Evolutionary conservation across 1,140 invertebrate genomes (phyloP), one percentile per base, ranked within the genome.

Genomic region (Parasteatoda tepidariorum): DNA sequence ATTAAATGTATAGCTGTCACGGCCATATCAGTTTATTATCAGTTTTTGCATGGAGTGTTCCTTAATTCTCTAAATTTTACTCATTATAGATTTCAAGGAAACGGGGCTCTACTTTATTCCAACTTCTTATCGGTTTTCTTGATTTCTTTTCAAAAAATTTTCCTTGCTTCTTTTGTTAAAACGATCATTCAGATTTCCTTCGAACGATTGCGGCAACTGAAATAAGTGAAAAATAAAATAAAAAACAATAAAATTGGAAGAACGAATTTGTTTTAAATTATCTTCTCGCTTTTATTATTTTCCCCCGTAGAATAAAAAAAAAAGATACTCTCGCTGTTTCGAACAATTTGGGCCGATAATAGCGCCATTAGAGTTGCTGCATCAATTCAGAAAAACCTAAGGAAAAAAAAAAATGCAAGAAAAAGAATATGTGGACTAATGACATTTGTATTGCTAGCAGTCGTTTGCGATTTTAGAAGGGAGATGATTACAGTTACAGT

Each of bases 301-400:
- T 64, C 26, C 24, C 9, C 38, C 38, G 38, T 48, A 4, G 38
- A 48, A 48, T 13, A 13, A 26, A 24, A 24, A 30, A 33, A 64
- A 64, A 64, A 64, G 26, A 64, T n/a, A 64, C n/a, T 64, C n/a
- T 64, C 28, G 61, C 28, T 64, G 24, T 33, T 64, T 13, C 26
- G 61, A 64, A 64, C 26, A 64, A 64, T 64, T 64, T 64, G 61
- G 61, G n/a, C 61, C 61, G 61, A 64, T 64, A 64, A 64, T 64
- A 64, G 61, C 26, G 30, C 61, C 61, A 64, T 64, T 64, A 64
- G 61, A 64, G 26, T 48, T 13, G 18, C 28, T 30, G 61, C 61
- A 22, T 26, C 24, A 59, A 22, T 59, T 59, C n/a, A 22, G n/a
- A 26, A n/a, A 22, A 59, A 26, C 9, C 15, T 30, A 13, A 64